A percentile compares a stretch with the other conserved stretches of the same genome.
Conservation (phyloP, 2,113 vertebrate species). For the Genyomyrus donnyi region DNA sequence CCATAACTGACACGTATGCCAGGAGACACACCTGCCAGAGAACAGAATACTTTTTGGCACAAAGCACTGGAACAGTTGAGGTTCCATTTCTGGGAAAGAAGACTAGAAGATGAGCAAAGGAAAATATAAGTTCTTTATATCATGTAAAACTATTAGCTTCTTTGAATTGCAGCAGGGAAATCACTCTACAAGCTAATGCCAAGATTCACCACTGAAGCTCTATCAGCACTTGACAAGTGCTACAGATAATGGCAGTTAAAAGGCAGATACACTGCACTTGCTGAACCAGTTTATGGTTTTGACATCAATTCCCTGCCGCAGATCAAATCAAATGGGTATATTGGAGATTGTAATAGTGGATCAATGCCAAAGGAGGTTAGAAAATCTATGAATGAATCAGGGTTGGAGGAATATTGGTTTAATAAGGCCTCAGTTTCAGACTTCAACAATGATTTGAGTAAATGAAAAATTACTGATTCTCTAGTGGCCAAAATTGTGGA, state of each 20-base stretch:
- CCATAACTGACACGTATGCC: neutral
- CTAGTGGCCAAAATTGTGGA: neutral
- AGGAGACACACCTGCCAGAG: neutral
- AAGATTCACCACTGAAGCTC: neutral
- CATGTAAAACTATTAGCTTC: neutral
- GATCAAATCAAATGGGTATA: neutral
- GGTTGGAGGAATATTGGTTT: neutral
- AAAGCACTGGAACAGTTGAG: neutral
- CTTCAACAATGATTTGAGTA: neutral
- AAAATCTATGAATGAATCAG: neutral
- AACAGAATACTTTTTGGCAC: neutral
- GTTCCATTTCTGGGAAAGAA: constrained; percentile 14
- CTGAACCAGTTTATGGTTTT: neutral
- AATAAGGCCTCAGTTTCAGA: neutral
- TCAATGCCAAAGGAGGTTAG: neutral
- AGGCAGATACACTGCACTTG: neutral
- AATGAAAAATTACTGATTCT: neutral
- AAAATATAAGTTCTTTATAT: neutral
- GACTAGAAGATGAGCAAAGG: neutral
- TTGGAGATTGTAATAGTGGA: neutral
- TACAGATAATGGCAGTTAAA: neutral
- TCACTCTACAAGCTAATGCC: neutral
- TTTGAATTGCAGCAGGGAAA: neutral
- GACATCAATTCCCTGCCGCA: neutral
- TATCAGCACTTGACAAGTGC: neutral